phyloP scores from a whole-genome alignment of 2,113 vertebrate species.

The Grus americana region DNA sequence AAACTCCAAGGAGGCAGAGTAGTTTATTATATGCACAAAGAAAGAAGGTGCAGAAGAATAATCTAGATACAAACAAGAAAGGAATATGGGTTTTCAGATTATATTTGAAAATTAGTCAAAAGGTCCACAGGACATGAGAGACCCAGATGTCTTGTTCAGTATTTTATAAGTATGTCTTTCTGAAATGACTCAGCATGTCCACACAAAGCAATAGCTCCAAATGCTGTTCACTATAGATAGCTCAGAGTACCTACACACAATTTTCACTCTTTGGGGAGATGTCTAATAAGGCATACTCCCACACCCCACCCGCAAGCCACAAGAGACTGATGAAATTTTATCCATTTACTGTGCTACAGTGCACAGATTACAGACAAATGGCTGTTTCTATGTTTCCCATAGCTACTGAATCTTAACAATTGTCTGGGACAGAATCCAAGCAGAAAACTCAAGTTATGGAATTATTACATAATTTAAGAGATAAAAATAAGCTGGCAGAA shows the following conservation, averaged over 20 bases:
- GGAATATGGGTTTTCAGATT: background rate
- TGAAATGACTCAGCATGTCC: conserved; percentile 64
- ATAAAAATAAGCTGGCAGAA: conserved; percentile 32
- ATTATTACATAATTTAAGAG: conserved; percentile 54
- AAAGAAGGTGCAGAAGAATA: background rate
- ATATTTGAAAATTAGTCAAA: background rate
- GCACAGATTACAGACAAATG: conserved; percentile 6
- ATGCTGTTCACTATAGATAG: conserved; percentile 18
- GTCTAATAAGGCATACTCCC: conserved; percentile 45
- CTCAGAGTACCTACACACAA: conserved; percentile 10
- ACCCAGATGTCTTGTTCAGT: background rate
- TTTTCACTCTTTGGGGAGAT: conserved; percentile 37
- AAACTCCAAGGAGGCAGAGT: background rate
- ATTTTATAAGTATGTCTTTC: conserved; percentile 3
- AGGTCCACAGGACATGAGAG: background rate
- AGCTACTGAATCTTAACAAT: conserved; percentile 41
- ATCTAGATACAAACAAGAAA: background rate
- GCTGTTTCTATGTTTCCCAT: background rate
- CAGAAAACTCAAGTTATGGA: conserved; percentile 51
- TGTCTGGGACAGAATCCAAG: conserved; percentile 45
- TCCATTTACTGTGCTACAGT: conserved; percentile 12
- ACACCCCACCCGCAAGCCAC: conserved; percentile 23
- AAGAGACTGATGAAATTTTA: conserved; percentile 33
- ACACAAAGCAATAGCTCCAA: conserved; percentile 34
- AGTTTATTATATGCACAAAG: background rate